These are phyloP conservation scores for Stenurella melanura DNA, from an alignment of 2,888 invertebrate species.

Conservation along the genomic window DNA sequence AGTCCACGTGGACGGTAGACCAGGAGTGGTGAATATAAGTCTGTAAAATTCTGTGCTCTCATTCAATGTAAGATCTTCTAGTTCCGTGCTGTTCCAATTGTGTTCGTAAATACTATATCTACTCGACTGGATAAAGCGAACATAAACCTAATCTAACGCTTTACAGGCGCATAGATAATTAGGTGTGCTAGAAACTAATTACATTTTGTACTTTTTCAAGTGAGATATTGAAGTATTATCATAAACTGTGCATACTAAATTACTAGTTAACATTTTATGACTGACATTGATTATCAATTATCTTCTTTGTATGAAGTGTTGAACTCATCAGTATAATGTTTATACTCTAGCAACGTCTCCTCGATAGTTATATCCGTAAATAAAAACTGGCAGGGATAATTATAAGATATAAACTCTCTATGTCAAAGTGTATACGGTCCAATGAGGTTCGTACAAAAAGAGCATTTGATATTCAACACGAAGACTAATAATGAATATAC, in stretches of 20 bases:
- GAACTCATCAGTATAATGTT: conserved; percentile 3
- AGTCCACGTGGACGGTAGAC: too few species aligned
- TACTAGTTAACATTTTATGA: conserved; percentile 22
- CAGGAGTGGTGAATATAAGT: too few species aligned
- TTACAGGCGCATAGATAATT: not conserved
- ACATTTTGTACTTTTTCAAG: not conserved
- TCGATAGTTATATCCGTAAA: conserved; percentile 8
- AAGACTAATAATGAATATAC: not conserved
- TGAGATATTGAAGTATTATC: conserved; percentile 1
- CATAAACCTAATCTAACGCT: not conserved
- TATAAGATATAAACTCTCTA: not conserved
- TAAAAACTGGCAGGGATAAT: conserved; percentile 3
- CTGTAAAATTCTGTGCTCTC: too few species aligned
- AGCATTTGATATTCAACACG: not conserved
- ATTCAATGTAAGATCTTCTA: too few species aligned
- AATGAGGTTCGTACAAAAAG: not conserved
- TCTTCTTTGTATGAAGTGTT: not conserved
- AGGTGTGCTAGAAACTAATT: not conserved
- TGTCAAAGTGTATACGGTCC: not conserved
- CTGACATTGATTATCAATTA: conserved; percentile 18
- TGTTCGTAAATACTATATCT: too few species aligned
- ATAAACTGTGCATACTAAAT: conserved; percentile 18
- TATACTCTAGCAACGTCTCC: not conserved
- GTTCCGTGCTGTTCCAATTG: too few species aligned
- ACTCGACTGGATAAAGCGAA: not conserved